phyloP scores from a whole-genome alignment of 2,113 vertebrate species.

The Strigops habroptila region DNA sequence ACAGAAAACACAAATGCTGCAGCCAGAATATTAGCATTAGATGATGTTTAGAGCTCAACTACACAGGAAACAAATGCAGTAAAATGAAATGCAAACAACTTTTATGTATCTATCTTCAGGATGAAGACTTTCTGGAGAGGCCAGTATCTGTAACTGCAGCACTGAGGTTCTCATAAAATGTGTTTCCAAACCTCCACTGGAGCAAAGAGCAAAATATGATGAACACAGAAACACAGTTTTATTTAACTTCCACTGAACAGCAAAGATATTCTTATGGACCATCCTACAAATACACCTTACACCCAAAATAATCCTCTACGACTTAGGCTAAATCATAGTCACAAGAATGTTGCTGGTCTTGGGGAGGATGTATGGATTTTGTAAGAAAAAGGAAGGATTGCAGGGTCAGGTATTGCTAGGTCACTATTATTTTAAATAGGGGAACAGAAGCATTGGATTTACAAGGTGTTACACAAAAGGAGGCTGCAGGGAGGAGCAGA shows the following conservation, averaged over 20 bases:
- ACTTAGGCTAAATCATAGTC: background rate
- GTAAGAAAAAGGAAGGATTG: background rate
- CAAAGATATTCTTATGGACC: background rate
- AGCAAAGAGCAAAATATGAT: background rate
- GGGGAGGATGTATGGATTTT: background rate
- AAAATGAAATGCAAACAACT: background rate
- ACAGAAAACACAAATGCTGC: background rate
- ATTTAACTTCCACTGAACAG: background rate
- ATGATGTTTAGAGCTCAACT: background rate
- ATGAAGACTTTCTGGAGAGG: background rate
- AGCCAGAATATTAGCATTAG: background rate
- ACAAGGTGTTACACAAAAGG: background rate
- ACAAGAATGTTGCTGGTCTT: fast-evolving
- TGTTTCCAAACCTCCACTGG: background rate
- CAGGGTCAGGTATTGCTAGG: background rate
- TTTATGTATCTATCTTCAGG: background rate
- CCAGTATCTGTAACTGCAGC: background rate
- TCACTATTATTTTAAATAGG: background rate
- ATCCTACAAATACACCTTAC: background rate
- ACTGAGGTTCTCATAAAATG: background rate
- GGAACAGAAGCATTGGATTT: fast-evolving
- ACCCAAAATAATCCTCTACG: background rate
- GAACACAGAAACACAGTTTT: background rate
- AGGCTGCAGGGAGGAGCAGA: background rate
- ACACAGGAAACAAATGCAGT: background rate